Evolutionary conservation across 2,888 invertebrate genomes (phyloP).

Genomic region (Pyrrhosoma nymphula): DNA sequence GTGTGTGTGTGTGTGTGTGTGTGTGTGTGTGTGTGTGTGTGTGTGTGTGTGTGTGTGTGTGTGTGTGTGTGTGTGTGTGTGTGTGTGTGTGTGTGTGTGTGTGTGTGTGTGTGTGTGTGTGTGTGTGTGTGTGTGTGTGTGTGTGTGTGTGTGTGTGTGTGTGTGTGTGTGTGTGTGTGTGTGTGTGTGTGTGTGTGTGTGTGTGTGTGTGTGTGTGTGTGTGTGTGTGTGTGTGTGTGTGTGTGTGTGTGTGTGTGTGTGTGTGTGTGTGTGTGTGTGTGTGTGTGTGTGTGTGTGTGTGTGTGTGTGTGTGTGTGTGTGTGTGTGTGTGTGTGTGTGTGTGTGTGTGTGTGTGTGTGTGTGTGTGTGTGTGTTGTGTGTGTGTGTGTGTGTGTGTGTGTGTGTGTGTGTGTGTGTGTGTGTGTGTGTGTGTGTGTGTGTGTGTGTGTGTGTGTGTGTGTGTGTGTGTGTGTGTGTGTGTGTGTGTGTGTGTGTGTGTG

Average conservation of each 20-base stretch:
- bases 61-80: constrained; percentile 1
- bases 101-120: constrained; percentile 1
- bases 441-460: constrained; percentile 1
- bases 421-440: constrained; percentile 1
- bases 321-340: constrained; percentile 1
- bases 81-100: constrained; percentile 1
- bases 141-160: constrained; percentile 1
- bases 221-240: constrained; percentile 1
- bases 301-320: constrained; percentile 1
- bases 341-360: constrained; percentile 1
- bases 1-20: constrained; percentile 1
- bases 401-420: constrained; percentile 1
- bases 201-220: constrained; percentile 1
- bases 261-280: constrained; percentile 1
- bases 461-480: constrained; percentile 1
- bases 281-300: constrained; percentile 1
- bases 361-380: too few species aligned
- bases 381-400: constrained; percentile 1
- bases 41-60: constrained; percentile 1
- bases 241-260: constrained; percentile 1
- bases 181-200: constrained; percentile 1
- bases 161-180: constrained; percentile 1
- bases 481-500: constrained; percentile 1
- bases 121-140: constrained; percentile 1
- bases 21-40: constrained; percentile 1